Conservation (phyloP, 1,140 invertebrate species). For the Zaprionus nigranus region DNA sequence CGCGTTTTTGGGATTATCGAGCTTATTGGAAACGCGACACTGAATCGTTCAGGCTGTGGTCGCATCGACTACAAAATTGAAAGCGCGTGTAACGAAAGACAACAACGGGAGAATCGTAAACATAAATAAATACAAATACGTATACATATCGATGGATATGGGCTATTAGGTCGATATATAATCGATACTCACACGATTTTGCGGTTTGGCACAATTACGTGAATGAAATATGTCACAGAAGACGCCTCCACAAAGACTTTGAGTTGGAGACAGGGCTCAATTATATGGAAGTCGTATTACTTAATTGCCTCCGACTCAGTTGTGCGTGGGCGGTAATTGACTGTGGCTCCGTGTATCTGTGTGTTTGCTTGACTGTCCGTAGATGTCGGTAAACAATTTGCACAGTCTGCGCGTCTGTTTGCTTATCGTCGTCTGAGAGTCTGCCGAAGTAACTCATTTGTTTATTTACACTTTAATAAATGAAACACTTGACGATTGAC, state of each 20-base stretch:
- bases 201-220: conserved; percentile 66
- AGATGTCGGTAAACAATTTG: background rate
- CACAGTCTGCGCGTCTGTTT: background rate
- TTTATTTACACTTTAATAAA: conserved; percentile 48
- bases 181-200: conserved; percentile 14
- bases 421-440: conserved; percentile 24
- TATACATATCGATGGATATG: conserved; percentile 50
- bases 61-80: conserved; percentile 36
- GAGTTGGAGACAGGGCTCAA: conserved; percentile 42
- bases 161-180: conserved; percentile 65
- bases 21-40: conserved; percentile 28
- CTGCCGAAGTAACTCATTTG: conserved; percentile 53
- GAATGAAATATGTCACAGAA: conserved; percentile 57
- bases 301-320: conserved; percentile 69
- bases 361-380: background rate
- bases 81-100: conserved; percentile 9
- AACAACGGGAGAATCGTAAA: conserved; percentile 2
- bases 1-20: conserved; percentile 22
- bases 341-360: background rate
- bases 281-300: conserved; percentile 72
- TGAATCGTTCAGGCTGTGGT: conserved; percentile 49
- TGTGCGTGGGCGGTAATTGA: conserved; percentile 48
- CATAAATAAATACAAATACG: conserved; percentile 42
- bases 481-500: conserved; percentile 57
- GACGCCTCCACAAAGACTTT: conserved; percentile 20